A percentile compares a stretch with the other conserved stretches of the same genome.
Evolutionary conservation across 2,888 invertebrate species (phyloP).

Genomic region (Phorcus lineatus): DNA sequence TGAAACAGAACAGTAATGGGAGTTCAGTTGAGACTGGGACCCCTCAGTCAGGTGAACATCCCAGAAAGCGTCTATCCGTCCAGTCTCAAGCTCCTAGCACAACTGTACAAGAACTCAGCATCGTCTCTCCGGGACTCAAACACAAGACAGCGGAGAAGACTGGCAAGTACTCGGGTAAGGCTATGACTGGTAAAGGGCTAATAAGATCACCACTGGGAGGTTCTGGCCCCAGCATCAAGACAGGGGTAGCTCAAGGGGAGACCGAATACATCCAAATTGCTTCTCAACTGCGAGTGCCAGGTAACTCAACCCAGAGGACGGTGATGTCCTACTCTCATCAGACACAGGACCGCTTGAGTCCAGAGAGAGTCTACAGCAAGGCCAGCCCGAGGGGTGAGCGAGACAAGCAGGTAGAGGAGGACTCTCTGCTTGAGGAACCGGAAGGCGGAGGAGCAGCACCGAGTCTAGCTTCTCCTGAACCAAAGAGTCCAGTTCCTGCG

Average conservation of each 20-base stretch:
- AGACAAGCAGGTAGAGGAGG: not conserved
- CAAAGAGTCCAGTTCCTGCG: constrained; percentile 37
- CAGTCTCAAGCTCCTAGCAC: constrained; percentile 18
- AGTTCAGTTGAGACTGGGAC: not conserved
- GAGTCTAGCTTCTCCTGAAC: constrained; percentile 29
- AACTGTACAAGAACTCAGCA: constrained; percentile 23
- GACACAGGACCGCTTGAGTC: constrained; percentile 29
- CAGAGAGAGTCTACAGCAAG: constrained; percentile 41
- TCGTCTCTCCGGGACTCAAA: constrained; percentile 16
- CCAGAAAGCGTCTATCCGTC: not conserved
- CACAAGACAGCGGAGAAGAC: not conserved
- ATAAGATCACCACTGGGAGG: not conserved
- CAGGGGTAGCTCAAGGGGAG: constrained; percentile 44
- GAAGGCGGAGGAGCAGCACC: constrained; percentile 23
- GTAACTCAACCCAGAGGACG: not conserved
- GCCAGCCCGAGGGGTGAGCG: constrained; percentile 12
- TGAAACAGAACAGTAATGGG: not conserved
- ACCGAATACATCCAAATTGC: constrained; percentile 66
- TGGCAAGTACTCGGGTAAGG: not conserved
- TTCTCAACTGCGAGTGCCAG: constrained; percentile 47
- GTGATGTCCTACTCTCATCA: not conserved
- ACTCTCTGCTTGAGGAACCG: constrained; percentile 9
- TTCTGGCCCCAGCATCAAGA: constrained; percentile 34
- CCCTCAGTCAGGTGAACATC: constrained; percentile 7
- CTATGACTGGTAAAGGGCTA: not conserved